phyloP scores from a whole-genome alignment of 2,113 vertebrate genomes.

The Nothobranchius furzeri region DNA sequence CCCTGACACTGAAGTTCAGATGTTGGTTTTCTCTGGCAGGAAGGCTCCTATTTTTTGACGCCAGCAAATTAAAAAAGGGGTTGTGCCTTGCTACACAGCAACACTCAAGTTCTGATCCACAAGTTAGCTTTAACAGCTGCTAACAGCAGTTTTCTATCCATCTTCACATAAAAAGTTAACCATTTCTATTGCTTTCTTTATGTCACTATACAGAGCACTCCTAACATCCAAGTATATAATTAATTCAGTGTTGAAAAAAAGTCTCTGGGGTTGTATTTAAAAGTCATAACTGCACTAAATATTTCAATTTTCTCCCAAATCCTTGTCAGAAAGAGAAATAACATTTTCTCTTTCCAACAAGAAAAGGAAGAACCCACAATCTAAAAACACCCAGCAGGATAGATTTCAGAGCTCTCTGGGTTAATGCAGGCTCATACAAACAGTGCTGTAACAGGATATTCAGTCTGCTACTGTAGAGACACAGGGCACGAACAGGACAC shows the following conservation, averaged over 20 bases:
- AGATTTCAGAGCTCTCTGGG: constrained; percentile 12
- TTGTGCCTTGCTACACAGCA: constrained; percentile 26
- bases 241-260: no score
- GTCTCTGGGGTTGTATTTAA: no score
- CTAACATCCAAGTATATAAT: no score
- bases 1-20: constrained; percentile 39
- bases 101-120: constrained; percentile 8
- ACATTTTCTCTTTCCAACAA: not conserved
- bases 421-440: constrained; percentile 1
- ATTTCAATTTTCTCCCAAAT: no score
- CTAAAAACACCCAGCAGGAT: not conserved
- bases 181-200: not conserved
- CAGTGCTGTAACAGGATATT: constrained; percentile 31
- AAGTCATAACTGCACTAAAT: no score
- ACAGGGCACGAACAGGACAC: constrained; percentile 29
- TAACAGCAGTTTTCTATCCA: not conserved
- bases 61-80: constrained; percentile 45
- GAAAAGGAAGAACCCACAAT: not conserved
- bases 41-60: constrained; percentile 55
- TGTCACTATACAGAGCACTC: no score
- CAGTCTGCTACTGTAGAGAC: constrained; percentile 29
- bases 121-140: not conserved
- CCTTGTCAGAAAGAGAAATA: not conserved
- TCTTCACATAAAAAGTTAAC: not conserved
- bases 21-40: constrained; percentile 41